phyloP scores from a whole-genome alignment of 2,888 invertebrate genomes.

The Pantelozetes paolii region DNA sequence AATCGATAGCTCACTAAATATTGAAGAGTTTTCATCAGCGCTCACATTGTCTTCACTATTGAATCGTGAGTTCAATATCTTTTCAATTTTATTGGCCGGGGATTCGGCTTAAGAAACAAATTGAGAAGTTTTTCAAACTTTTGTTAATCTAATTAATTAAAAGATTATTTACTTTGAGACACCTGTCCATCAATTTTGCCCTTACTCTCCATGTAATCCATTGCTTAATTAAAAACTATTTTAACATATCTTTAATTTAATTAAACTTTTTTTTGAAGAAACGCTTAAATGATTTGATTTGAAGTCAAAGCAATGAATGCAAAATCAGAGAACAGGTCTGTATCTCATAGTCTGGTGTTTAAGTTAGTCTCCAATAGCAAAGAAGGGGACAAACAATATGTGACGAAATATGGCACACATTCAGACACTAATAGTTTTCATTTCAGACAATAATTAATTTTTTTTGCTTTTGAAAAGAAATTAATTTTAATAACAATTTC shows the following conservation, averaged over 20 bases:
- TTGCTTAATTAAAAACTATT: not conserved
- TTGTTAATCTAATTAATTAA: not conserved
- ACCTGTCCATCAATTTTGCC: not conserved
- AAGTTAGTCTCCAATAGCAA: not conserved
- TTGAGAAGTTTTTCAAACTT: not conserved
- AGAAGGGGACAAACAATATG: not conserved
- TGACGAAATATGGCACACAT: constrained; percentile 21
- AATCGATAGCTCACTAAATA: constrained; percentile 97
- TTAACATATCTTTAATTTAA: not conserved
- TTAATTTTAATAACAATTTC: not conserved
- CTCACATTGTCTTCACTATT: not conserved
- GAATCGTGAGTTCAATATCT: not conserved
- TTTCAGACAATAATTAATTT: not conserved
- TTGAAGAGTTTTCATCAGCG: constrained; percentile 61
- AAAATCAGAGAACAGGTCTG: not conserved
- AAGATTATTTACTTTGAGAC: not conserved
- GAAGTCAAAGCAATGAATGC: not conserved
- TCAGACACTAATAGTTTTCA: not conserved
- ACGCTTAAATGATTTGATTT: not conserved
- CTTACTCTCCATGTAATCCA: not conserved
- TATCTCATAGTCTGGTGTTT: not conserved
- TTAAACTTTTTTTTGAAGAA: not conserved
- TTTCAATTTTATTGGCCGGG: not conserved
- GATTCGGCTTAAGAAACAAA: not conserved
- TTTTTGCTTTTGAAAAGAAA: not conserved